These are phyloP conservation scores for Rhyzopertha dominica DNA, from an alignment of 1,140 invertebrate genomes.

Conservation along the genomic window DNA sequence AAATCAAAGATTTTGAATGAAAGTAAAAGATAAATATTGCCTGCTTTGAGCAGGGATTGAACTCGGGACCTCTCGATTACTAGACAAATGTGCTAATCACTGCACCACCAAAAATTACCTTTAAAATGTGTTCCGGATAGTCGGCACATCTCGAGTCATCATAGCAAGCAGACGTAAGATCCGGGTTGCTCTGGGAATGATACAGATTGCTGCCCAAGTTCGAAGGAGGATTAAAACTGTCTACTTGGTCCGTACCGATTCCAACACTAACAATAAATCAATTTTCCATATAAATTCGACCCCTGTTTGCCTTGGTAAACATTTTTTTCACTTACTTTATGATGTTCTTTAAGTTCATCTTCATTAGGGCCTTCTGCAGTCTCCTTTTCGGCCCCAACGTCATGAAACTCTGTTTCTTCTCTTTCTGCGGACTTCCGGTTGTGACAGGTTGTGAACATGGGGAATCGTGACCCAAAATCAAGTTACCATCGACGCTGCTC, in stretches of 20 bases:
- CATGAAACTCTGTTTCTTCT: slow-evolving; percentile 69
- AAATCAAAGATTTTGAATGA: no score
- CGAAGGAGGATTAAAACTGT: slow-evolving; percentile 38
- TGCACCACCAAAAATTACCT: slow-evolving; percentile 55
- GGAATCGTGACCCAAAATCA: slow-evolving; percentile 33
- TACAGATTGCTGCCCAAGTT: slow-evolving; percentile 52
- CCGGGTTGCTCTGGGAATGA: slow-evolving; percentile 88
- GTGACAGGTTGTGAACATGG: slow-evolving; percentile 42
- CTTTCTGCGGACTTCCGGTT: slow-evolving; percentile 43
- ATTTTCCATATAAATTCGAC: no score
- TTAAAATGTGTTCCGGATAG: slow-evolving; percentile 95
- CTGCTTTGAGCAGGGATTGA: no score
- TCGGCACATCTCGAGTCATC: slow-evolving; percentile 70
- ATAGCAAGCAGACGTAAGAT: slow-evolving; percentile 76
- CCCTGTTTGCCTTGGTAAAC: neutral
- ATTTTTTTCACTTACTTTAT: slow-evolving; percentile 55
- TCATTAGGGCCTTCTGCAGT: slow-evolving; percentile 83
- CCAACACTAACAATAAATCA: slow-evolving; percentile 28
- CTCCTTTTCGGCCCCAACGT: slow-evolving; percentile 78
- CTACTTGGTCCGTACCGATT: slow-evolving; percentile 40
- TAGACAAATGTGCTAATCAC: no score
- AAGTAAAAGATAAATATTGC: no score
- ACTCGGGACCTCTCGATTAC: no score
- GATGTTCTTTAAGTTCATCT: slow-evolving; percentile 86
- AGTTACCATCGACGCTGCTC: slow-evolving; percentile 56